phyloP scores from a whole-genome alignment of 2,113 vertebrate genomes.

The Elaphurus davidianus region DNA sequence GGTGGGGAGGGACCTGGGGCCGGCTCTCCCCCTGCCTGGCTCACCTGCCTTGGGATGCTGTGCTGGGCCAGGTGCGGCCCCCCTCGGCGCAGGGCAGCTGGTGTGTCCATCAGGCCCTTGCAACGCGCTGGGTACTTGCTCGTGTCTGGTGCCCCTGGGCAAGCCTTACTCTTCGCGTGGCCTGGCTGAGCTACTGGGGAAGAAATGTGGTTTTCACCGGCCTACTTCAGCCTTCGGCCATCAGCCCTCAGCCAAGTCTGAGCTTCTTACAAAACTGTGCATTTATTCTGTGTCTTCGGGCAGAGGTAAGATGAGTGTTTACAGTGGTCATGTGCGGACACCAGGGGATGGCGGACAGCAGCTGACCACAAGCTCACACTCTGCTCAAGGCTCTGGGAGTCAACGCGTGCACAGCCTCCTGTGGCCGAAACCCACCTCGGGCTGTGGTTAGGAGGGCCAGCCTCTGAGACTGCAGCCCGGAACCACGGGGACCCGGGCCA shows the following conservation, averaged over 20 bases:
- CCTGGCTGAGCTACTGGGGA: neutral
- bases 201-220: neutral
- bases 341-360: neutral
- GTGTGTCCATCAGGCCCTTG: neutral
- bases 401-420: neutral
- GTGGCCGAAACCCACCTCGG: accelerated
- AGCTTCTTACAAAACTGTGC: neutral
- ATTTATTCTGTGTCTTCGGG: neutral
- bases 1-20: neutral
- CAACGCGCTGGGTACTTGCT: neutral
- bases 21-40: accelerated
- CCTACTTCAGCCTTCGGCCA: accelerated
- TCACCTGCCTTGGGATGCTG: neutral
- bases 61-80: neutral
- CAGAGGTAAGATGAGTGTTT: too few species aligned
- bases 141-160: accelerated
- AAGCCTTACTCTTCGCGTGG: neutral
- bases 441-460: neutral
- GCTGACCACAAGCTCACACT: neutral
- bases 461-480: neutral
- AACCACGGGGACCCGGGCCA: neutral
- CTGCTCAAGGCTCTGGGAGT: neutral
- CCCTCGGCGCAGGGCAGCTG: neutral
- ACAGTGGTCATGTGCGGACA: neutral
- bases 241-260: neutral